Base-by-base conservation (phyloP, 2,113 vertebrate genomes). In the Toxostoma redivivum region DNA sequence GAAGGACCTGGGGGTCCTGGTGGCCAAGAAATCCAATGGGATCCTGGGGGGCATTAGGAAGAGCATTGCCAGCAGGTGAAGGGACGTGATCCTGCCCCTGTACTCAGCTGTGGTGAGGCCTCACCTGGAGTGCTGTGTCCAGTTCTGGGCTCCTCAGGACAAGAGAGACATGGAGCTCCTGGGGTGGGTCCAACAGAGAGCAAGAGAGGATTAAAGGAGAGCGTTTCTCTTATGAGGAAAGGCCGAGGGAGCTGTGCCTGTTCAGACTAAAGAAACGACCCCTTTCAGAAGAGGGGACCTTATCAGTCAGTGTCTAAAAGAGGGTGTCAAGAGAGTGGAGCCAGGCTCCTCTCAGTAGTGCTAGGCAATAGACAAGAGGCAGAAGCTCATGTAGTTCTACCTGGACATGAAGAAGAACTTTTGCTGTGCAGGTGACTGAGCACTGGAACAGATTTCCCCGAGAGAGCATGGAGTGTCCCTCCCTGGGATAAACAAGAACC, bases 61-160 rank as follows among this genome's bases (percentile, higher is more conserved):
- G 3, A 10, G 14, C 61, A 22, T 0, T 60, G 37, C 3, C n/a
- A 60, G 53, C 16, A 47, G 38, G 45, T 12, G 0, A 1, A 2
- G 9, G 23, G 1, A 67, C 9, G 28, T 15, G 53, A 60, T 40
- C 19, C 16, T 30, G 12, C 0, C 5, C 10, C 3, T 30, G 1
- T 8, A 1, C 15, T 38, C 38, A 38, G n/a, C 1, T 7, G 28
- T 44, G 18, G 1, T 9, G 5, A 53, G 11, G 24, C 18, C 44
- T 0, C 20, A 7, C 0, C 33, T 24, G 28, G 9, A 38, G 33
- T 5, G 28, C 33, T 21, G 38, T 17, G 13, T 7, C 28, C 53
- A n/a, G 12, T 24, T 38, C 28, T n/a, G 23, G 12, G 20, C 24
- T 74, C 45, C 28, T 53, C 20, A 21, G 38, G 12, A 45, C 16